These are phyloP conservation scores for Hypena proboscidalis DNA, from an alignment of 2,888 invertebrate species.

Conservation along the genomic window DNA sequence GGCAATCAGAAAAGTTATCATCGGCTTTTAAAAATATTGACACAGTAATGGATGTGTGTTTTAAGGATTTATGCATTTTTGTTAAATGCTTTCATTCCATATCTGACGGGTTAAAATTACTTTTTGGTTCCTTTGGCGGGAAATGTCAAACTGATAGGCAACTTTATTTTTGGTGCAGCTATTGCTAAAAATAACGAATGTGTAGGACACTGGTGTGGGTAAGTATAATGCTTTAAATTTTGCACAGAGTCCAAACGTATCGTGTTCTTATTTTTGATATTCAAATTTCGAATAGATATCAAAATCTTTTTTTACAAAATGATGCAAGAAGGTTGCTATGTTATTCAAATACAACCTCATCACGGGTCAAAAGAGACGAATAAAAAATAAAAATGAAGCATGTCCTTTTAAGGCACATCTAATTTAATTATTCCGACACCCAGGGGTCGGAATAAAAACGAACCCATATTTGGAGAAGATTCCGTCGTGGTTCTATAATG, in stretches of 20 bases:
- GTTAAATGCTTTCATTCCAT: neutral
- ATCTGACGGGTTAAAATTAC: neutral
- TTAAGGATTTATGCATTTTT: constrained; percentile 23
- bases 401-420: constrained; percentile 17
- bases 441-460: constrained; percentile 24
- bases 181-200: neutral
- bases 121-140: constrained; percentile 5
- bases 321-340: too few species aligned
- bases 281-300: too few species aligned
- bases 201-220: neutral
- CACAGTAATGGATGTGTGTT: constrained; percentile 33
- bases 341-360: neutral
- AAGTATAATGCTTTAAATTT: too few species aligned
- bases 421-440: constrained; percentile 44
- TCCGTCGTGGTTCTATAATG: constrained; percentile 31
- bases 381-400: neutral
- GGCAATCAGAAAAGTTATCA: constrained; percentile 8
- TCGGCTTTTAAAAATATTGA: constrained; percentile 30
- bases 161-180: neutral
- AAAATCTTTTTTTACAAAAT: too few species aligned
- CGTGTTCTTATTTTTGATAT: too few species aligned
- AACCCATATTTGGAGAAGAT: constrained; percentile 39
- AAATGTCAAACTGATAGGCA: neutral
- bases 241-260: too few species aligned
- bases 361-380: neutral